A percentile compares a stretch with the other conserved stretches of the same genome.
Evolutionary conservation across 2,797 vertebrate species (phyloP).

Genomic region (Aeoliscus strigatus): DNA sequence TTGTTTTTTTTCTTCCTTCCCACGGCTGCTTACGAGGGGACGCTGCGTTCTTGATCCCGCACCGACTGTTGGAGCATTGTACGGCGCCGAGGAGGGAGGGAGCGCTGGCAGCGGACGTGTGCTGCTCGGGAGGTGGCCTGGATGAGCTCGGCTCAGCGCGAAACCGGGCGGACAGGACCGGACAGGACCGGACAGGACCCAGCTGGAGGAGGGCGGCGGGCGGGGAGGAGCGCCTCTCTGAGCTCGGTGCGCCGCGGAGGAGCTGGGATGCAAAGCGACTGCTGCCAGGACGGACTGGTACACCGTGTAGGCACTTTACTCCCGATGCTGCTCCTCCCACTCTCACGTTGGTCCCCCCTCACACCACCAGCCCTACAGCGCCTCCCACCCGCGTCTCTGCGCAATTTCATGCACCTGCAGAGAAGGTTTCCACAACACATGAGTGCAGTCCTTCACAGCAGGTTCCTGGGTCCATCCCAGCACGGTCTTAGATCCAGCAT

Average conservation of each 20-base stretch:
- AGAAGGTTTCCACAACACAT: background rate
- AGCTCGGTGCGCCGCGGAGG: conserved; percentile 39
- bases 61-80: conserved; percentile 58
- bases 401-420: conserved; percentile 32
- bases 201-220: too few relatives aligned
- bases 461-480: conserved; percentile 1
- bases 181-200: conserved; percentile 56
- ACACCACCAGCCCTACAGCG: conserved; percentile 63
- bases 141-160: conserved; percentile 37
- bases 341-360: conserved; percentile 46
- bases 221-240: conserved; percentile 45
- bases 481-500: too few relatives aligned
- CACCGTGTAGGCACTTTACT: conserved; percentile 77
- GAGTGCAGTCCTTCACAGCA: background rate
- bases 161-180: conserved; percentile 39
- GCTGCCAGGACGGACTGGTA: conserved; percentile 61
- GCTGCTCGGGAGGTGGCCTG: conserved; percentile 33
- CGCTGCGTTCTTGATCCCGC: conserved; percentile 63
- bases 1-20: conserved; percentile 47
- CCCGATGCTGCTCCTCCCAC: conserved; percentile 74
- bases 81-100: conserved; percentile 32
- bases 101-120: conserved; percentile 22
- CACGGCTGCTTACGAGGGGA: conserved; percentile 55
- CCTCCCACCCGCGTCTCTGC: conserved; percentile 42
- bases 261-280: conserved; percentile 56